Conservation (phyloP, 2,888 invertebrate species). For the Kuschelorhynchus macadamiae region DNA sequence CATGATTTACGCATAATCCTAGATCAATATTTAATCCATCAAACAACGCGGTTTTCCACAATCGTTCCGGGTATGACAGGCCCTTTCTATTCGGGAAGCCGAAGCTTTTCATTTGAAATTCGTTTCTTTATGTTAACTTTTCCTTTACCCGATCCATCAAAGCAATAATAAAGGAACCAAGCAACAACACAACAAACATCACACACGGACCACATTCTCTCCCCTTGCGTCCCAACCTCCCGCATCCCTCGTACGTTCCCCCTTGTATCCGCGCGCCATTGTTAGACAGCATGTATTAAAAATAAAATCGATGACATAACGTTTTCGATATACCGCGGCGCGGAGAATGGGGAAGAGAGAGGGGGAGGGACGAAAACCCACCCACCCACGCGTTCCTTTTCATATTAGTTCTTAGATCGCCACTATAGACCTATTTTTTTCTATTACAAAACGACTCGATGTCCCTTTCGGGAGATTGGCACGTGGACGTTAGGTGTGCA, state of each 20-base stretch:
- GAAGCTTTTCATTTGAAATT: slow-evolving; percentile 9
- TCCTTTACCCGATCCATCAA: slow-evolving; percentile 38
- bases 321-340: slow-evolving; percentile 46
- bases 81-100: neutral
- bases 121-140: slow-evolving; percentile 24
- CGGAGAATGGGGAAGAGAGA: slow-evolving; percentile 25
- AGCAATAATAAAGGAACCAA: slow-evolving; percentile 47
- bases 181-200: slow-evolving; percentile 50
- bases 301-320: slow-evolving; percentile 52
- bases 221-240: slow-evolving; percentile 15
- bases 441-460: slow-evolving; percentile 9
- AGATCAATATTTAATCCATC: too few species aligned
- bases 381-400: slow-evolving; percentile 31
- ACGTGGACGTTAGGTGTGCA: slow-evolving; percentile 31
- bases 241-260: slow-evolving; percentile 28
- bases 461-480: slow-evolving; percentile 11
- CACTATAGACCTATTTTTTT: slow-evolving; percentile 31
- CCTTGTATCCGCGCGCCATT: slow-evolving; percentile 44
- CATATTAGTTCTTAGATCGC: slow-evolving; percentile 24
- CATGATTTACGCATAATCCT: too few species aligned
- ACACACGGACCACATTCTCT: slow-evolving; percentile 40
- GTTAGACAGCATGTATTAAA: slow-evolving; percentile 52
- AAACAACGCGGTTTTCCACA: slow-evolving; percentile 1
- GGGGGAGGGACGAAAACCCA: slow-evolving; percentile 34
- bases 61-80: slow-evolving; percentile 2